Evolutionary conservation across 2,113 vertebrate genomes (phyloP), one percentile per base, ranked within the genome.

Genomic region (Gorilla gorilla): DNA sequence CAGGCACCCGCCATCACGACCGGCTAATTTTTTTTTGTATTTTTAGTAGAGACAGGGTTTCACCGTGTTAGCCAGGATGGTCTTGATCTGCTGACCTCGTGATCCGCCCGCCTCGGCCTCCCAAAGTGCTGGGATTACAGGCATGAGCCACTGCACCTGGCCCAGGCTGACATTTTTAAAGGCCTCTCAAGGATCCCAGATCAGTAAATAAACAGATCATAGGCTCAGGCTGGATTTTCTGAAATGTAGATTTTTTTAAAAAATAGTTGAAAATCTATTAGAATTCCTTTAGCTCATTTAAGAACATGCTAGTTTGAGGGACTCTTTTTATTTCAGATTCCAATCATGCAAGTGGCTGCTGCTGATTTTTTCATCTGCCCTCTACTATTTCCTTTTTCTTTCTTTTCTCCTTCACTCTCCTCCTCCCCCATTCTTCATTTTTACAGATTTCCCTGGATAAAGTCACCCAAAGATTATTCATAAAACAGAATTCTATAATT

Each of bases 181-280:
- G 6, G 1, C 20, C 75, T 95, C 52, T 81, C 25, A 16, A 18
- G 48, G 23, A 35, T 76, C 30, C 32, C 23, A 38, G 20, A 61
- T 14, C 38, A 25, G 9, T n/a, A 35, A 81, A 78, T n/a, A 57
- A 92, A 72, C 22, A 86, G 17, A 88, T 70, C 13, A 80, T 18
- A 55, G 38, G 57, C 23, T 22, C 35, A 93, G 35, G 52, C 8
- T 45, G 27, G 23, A 35, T 52, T 40, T 93, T 52, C 50, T 76
- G 27, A 66, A 84, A 81, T 14, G 27, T 16, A 68, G 35, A 79
- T 23, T 50, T 52, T 70, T 38, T 5, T 16, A n/a, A n/a, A n/a
- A n/a, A n/a, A n/a, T n/a, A n/a, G 87, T 73, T 61, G 23, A 50
- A 91, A 95, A 90, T 40, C 27, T 35, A 32, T 82, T 73, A 87